Base-by-base conservation (phyloP, 2,797 vertebrate genomes). In the Hybognathus amarus region DNA sequence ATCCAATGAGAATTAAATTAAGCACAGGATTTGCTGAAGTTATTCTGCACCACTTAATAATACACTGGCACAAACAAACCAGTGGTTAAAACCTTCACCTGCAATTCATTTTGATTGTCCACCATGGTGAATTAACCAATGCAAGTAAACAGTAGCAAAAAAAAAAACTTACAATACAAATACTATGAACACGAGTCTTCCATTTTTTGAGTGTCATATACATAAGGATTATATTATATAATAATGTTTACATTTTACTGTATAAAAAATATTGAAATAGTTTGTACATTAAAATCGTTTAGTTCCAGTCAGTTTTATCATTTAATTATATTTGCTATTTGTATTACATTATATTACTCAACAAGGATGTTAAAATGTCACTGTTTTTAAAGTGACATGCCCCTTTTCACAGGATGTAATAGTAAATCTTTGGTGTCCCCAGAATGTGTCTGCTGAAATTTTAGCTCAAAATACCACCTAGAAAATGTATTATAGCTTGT, bases 71-170 rank as follows among this genome's bases (percentile, higher is more conserved):
- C 33, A 64, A 52, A 74, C 59, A 82, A 74, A 74, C 45, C 13
- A 64, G 30, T 74, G 42, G 50, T 82, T 82, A 52, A 74, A 82
- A 74, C 13, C 80, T 81, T 81, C 27, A 71, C 68, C 79, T 71
- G 54, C 52, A 63, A 71, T 80, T 61, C 2, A 47, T 47, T 71
- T 42, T 33, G 24, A 71, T 70, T 61, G 67, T 36, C 24, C 1
- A 20, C 13, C 12, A n/a, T 80, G 54, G 56, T 61, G 4, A 40
- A 71, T 80, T 80, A n/a, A 71, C 52, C 67, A 33, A 18, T 45
- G 38, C 5, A 69, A 56, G 38, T 69, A 6, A 68, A 79, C 45
- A 40, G 63, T 22, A 68, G 63, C 3, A 22, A n/a, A 47, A 47
- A 50, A 50, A 33, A 67, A 24, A 45, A 1, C 13, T 47, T 15